phyloP scores from a whole-genome alignment of 2,888 invertebrate species.

The Opisthograptis luteolata region DNA sequence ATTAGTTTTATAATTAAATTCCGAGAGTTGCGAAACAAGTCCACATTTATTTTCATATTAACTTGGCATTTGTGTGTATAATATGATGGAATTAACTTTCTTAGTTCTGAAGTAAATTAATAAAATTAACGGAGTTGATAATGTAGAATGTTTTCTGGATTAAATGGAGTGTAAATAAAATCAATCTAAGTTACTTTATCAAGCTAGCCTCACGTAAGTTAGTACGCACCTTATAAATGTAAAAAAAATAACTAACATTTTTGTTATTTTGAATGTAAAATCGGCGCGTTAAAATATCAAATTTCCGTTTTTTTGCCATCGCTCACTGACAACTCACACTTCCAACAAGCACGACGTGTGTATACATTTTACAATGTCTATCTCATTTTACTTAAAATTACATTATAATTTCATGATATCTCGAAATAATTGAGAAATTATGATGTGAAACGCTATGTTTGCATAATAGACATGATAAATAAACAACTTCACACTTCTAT shows the following conservation, averaged over 20 bases:
- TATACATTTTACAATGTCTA: neutral
- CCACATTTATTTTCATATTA: conserved; percentile 30
- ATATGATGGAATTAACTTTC: conserved; percentile 21
- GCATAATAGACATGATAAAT: too few species aligned
- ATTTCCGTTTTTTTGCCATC: conserved; percentile 9
- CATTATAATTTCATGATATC: too few species aligned
- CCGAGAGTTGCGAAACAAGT: conserved; percentile 34
- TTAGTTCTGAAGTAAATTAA: conserved; percentile 17
- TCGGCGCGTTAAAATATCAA: too few species aligned
- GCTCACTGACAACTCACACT: conserved; percentile 17
- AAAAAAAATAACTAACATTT: too few species aligned
- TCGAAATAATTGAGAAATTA: too few species aligned
- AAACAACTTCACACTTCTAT: too few species aligned
- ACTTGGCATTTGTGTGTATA: conserved; percentile 23
- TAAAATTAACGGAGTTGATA: neutral
- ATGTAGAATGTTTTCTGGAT: neutral
- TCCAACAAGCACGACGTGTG: neutral
- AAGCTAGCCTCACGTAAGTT: too few species aligned
- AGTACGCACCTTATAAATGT: too few species aligned
- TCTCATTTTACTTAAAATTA: too few species aligned
- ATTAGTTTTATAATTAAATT: conserved; percentile 50
- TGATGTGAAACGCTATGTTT: too few species aligned
- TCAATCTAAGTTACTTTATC: neutral
- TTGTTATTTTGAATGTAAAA: too few species aligned
- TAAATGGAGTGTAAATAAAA: too few species aligned